Base-by-base conservation (phyloP, 2,797 vertebrate species). In the Hyperoplus immaculatus region DNA sequence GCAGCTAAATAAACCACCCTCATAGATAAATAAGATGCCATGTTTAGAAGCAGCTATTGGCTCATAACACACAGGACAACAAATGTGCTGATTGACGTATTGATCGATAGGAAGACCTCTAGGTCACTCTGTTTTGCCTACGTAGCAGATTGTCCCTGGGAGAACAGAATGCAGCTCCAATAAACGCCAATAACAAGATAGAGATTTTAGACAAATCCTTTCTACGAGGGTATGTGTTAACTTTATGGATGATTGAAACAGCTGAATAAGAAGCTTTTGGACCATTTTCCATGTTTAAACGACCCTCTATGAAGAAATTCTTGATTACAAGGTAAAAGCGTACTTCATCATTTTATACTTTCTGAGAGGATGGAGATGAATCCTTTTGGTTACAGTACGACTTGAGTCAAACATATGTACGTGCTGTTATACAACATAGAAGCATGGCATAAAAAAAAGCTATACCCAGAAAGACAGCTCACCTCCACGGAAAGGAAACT, bases 61-160 rank as follows among this genome's bases (percentile, higher is more conserved):
- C 85, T 78, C 67, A 75, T 50, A 79, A 72, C 68, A 45, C 42
- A 15, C 13, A 39, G 57, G 57, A 70, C 21, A 76, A 69, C 50
- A 53, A 76, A 75, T 57, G 50, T 42, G 47, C 50, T 79, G 79
- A 84, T 61, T 56, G 69, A 79, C 39, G 7, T 71, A 79, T 72
- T 78, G 77, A 88, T 69, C 66, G 57, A 78, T 57, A 55, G 59
- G 65, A 54, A 64, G 73, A 89, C 80, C 81, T 77, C 21, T 4
- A 50, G 78, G 82, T 80, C 63, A 57, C 53, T 14, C 0, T 0
- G 2, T 72, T 88, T 59, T 54, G 78, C 47, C 39, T 50, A 55
- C 0, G 2, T 6, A 69, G 87, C 63, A 86, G 59, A 85, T 56
- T 57, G 11, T 47, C 41, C 45, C 42, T 47, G n/a, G n/a, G 64